phyloP scores from a whole-genome alignment of 2,888 invertebrate genomes.

The Epirrhoe tristata region DNA sequence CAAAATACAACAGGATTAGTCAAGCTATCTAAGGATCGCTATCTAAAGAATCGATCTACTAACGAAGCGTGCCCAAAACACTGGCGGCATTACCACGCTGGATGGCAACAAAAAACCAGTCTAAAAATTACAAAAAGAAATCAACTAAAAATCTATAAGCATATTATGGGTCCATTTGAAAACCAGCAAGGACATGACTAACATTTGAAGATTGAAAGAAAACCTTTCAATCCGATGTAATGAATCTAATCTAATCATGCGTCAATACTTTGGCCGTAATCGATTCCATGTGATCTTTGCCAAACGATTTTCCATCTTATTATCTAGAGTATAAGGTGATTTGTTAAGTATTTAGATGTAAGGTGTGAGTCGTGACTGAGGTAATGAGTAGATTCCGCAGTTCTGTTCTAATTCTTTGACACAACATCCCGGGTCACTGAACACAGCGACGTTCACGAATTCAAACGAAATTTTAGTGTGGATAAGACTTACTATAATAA shows the following conservation, averaged over 20 bases:
- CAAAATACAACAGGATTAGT: too few relatives aligned
- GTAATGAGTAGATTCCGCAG: slow-evolving; percentile 69
- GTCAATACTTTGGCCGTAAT: not conserved
- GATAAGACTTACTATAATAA: slow-evolving; percentile 31
- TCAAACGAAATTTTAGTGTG: slow-evolving; percentile 36
- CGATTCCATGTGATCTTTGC: not conserved
- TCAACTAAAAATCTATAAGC: too few relatives aligned
- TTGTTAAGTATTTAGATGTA: slow-evolving; percentile 41
- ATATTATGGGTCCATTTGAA: too few relatives aligned
- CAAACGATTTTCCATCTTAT: slow-evolving; percentile 8
- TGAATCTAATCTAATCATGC: not conserved
- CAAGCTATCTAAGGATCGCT: too few relatives aligned
- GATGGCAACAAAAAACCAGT: too few relatives aligned
- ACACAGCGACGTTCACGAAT: slow-evolving; percentile 52
- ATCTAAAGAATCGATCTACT: too few relatives aligned
- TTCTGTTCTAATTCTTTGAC: slow-evolving; percentile 73
- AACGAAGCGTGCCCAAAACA: too few relatives aligned
- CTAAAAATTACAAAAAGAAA: too few relatives aligned
- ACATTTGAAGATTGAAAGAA: too few relatives aligned
- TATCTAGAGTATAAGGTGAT: not conserved
- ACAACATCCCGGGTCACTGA: slow-evolving; percentile 78
- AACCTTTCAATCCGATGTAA: too few relatives aligned
- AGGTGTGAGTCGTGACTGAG: slow-evolving; percentile 70
- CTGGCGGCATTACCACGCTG: too few relatives aligned
- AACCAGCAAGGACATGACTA: too few relatives aligned